These are phyloP conservation scores for Diarsia dahlii DNA, from an alignment of 2,888 invertebrate species.

Conservation along the genomic window DNA sequence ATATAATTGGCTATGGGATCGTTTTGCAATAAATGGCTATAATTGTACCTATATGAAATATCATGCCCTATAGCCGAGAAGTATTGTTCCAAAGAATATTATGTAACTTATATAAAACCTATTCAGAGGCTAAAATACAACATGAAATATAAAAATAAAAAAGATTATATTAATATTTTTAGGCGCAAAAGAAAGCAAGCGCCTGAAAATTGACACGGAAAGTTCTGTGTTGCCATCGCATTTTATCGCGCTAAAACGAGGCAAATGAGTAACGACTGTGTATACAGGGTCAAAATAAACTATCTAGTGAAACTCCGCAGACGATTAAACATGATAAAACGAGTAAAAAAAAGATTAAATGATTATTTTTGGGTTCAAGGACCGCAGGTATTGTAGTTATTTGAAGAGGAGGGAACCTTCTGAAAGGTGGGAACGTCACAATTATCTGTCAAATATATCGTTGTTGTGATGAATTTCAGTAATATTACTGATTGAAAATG, in stretches of 20 bases:
- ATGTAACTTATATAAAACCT: neutral
- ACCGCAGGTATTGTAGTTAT: neutral
- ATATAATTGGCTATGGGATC: constrained; percentile 3
- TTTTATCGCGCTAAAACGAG: neutral
- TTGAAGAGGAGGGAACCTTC: neutral
- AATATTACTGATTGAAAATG: neutral
- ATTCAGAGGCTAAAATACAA: constrained; percentile 8
- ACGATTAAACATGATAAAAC: neutral
- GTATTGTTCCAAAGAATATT: constrained; percentile 5
- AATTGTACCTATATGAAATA: neutral
- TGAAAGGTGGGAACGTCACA: neutral
- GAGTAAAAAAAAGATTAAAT: neutral
- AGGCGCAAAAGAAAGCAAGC: neutral
- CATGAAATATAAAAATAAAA: neutral
- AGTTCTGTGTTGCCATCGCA: constrained; percentile 2
- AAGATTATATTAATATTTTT: neutral
- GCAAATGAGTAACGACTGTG: neutral
- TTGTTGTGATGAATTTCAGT: neutral
- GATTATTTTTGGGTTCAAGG: neutral
- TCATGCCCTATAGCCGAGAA: too few relatives aligned
- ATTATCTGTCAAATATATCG: neutral
- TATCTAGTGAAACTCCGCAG: constrained; percentile 1
- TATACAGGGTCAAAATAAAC: neutral
- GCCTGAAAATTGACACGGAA: neutral
- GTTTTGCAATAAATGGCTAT: constrained; percentile 5